Evolutionary conservation across 2,113 vertebrate genomes (phyloP).

Genomic region (Ammodytes dubius): DNA sequence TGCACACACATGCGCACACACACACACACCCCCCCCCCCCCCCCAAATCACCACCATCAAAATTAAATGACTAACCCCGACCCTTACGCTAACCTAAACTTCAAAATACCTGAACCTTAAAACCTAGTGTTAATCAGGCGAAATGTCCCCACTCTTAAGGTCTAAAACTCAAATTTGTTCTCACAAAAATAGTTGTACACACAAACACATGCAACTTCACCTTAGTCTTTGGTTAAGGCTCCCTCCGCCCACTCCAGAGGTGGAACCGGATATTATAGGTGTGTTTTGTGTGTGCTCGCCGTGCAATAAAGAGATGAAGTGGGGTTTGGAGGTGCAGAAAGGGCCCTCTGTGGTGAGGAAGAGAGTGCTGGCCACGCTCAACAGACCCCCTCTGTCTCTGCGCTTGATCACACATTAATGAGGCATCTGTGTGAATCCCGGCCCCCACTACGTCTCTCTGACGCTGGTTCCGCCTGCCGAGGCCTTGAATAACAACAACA

Average conservation of each 20-base stretch:
- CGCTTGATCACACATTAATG: conserved; percentile 82
- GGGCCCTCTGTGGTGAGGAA: conserved; percentile 79
- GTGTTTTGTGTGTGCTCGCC: conserved; percentile 66
- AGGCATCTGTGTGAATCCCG: conserved; percentile 77
- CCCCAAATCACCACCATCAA: no score
- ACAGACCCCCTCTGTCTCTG: conserved; percentile 84
- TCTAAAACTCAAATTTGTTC: no score
- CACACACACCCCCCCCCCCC: background rate
- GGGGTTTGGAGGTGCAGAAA: conserved; percentile 75
- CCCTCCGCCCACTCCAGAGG: conserved; percentile 50
- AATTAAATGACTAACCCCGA: no score
- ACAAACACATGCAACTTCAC: conserved; percentile 37
- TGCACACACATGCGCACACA: conserved; percentile 5
- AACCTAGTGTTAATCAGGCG: no score
- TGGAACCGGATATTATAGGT: conserved; percentile 82
- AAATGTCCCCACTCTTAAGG: no score
- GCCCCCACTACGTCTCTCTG: conserved; percentile 60
- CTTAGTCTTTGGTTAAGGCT: conserved; percentile 43
- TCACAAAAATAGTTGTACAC: background rate
- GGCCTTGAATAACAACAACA: conserved; percentile 71
- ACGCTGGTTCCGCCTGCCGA: conserved; percentile 58
- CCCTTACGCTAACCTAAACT: no score
- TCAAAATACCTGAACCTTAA: no score
- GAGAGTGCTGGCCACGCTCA: conserved; percentile 70
- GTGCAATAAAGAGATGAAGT: conserved; percentile 78